Evolutionary conservation across 2,113 vertebrate genomes (phyloP), one percentile per base, ranked within the genome.

Genomic region (Vicugna pacos): DNA sequence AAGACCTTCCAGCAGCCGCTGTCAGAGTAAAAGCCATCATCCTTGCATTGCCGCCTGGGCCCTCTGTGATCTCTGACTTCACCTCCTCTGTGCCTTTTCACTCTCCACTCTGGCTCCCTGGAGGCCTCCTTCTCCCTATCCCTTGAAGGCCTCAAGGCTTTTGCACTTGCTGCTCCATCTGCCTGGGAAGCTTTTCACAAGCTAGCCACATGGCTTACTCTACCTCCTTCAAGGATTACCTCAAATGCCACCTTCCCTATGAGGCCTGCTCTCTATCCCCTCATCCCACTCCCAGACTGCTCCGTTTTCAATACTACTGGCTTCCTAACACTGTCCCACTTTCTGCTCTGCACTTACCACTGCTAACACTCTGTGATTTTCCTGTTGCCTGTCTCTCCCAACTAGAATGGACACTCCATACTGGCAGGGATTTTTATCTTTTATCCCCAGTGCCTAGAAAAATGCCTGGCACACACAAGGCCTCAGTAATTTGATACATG

Each of bases 341-440:
- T 84, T 89, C 60, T 72, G 35, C n/a, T 50, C 3, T 67, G 19
- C 8, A 4, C 30, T 94, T 90, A 20, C 0, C 52, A 56, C 81
- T 95, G 79, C 32, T 82, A 67, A 89, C 16, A 14, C 62, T 62
- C 50, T 80, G 4, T 80, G 50, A 62, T 95, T 92, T 65, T 80
- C 32, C 60, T 87, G 0, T 90, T 93, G 67, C 50, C 50, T 77
- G 12, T 69, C 16, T 91, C 42, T 60, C 54, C 67, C 58, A 13
- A 22, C 17, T 48, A 70, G 17, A 92, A 86, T 60, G 54, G n/a
- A n/a, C 9, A 0, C 32, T 64, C 26, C 58, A 62, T 56, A 88
- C 32, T 83, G 38, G 24, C 11, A 83, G 9, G n/a, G 54, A 64
- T 64, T 50, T 80, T 88, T 94, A 22, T 67, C 69, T 80, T 93